Base-by-base conservation (phyloP, 2,888 invertebrate genomes). In the Catocala fraxini region DNA sequence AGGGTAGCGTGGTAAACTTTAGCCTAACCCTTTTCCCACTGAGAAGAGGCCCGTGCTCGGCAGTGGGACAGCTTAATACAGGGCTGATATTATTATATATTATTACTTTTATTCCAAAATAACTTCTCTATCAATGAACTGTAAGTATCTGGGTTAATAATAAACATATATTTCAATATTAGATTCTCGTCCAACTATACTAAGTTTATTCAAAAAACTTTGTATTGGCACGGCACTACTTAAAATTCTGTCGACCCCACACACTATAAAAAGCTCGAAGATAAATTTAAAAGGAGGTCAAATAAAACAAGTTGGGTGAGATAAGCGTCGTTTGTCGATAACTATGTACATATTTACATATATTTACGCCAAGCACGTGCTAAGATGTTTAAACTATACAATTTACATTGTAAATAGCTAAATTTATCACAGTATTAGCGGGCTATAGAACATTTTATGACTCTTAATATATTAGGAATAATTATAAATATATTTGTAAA, bases 281-380 rank as follows among this genome's bases (percentile, higher is more conserved):
- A 62, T 62, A 62, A 53, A 10, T 57, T 25, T 25, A 48, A 52
- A 62, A 39, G 47, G 47, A 56, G 57, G 62, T 57, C 62, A 53
- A 53, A 48, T 49, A 39, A 57, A 62, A 53, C 60, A 55, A 46
- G 60, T 60, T 51, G 34, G 10, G 11, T 55, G 33, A 49, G 49
- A 55, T 55, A 59, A 51, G 49, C 25, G 6, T 6, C 34, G 59
- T 45, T 52, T 42, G 25, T 7, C 49, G 49, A 59, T 55, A 59
- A 59, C 54, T 59, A 54, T 47, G 47, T 59, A 39, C 42, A 56
- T 49, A 59, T 59, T 59, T 55, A 51, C 54, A 59, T 51, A 51
- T 53, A 35, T 39, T 51, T 39, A 34, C 39, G 46, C 7, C 11
- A 34, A 34, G n/a, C 59, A 59, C 53, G 48, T 48, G 59, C 48